phyloP scores from a whole-genome alignment of 2,113 vertebrate genomes.

The Myiagra hebetior region DNA sequence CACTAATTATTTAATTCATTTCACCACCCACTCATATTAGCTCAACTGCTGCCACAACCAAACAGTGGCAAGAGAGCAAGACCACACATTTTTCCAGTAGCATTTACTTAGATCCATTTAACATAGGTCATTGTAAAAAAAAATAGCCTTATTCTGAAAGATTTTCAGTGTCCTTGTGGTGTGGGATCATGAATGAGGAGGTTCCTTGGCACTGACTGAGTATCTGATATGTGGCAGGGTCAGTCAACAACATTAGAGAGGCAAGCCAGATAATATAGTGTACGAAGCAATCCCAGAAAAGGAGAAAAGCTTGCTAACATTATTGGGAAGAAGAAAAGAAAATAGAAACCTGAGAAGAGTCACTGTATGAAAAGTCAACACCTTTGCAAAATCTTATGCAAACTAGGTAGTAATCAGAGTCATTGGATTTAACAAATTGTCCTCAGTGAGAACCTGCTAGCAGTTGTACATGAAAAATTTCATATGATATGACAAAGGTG shows the following conservation, averaged over 20 bases:
- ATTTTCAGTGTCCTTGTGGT: not conserved
- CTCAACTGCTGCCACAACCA: not conserved
- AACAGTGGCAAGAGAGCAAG: not conserved
- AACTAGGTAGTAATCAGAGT: not conserved
- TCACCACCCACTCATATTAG: not conserved
- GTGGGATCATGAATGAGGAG: not conserved
- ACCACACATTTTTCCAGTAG: not conserved
- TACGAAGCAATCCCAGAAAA: not conserved
- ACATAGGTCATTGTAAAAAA: not conserved
- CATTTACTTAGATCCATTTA: not conserved
- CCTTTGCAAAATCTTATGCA: not conserved
- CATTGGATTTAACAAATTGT: not conserved
- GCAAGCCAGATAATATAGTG: not conserved
- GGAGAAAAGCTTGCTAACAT: not conserved
- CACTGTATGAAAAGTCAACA: not conserved
- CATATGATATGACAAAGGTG: not conserved
- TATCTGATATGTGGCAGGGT: not conserved
- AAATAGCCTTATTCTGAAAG: not conserved
- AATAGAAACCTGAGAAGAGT: not conserved
- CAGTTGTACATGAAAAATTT: not conserved
- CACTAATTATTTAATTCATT: not conserved
- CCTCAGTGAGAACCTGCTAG: not conserved
- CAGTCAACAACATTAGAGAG: not conserved
- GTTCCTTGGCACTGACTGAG: not conserved
- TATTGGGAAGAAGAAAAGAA: not conserved